phyloP scores from a whole-genome alignment of 2,113 vertebrate species.

The Archocentrus centrarchus region DNA sequence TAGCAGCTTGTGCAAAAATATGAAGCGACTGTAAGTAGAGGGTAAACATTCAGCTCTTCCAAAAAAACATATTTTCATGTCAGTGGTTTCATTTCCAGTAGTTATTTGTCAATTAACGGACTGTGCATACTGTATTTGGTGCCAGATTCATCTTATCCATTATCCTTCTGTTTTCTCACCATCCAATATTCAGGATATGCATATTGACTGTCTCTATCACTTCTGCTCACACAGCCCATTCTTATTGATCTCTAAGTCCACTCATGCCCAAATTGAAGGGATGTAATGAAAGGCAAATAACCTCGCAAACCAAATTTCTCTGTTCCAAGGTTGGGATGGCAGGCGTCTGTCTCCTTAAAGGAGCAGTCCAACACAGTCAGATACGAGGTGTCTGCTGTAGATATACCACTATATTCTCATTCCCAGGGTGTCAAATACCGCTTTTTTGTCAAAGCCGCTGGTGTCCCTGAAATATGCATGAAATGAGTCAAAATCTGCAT shows the following conservation, averaged over 20 bases:
- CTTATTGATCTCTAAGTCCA: conserved; percentile 10
- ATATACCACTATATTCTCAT: neutral
- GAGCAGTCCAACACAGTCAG: neutral
- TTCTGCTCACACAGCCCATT: conserved; percentile 17
- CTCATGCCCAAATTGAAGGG: conserved; percentile 3
- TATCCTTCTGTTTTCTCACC: conserved; percentile 36
- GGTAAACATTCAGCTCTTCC: neutral
- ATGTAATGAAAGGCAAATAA: conserved; percentile 5
- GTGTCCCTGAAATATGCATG: neutral
- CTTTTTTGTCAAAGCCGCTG: neutral
- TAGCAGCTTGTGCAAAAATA: conserved; percentile 8
- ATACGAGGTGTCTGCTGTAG: no score
- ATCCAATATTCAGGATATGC: conserved; percentile 59
- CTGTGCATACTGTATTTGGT: conserved; percentile 20
- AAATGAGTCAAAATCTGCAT: neutral
- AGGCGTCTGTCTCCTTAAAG: neutral
- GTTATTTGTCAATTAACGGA: conserved; percentile 38
- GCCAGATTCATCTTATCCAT: conserved; percentile 28
- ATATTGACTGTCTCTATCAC: conserved; percentile 40
- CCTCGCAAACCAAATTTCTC: neutral
- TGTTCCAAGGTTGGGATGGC: neutral
- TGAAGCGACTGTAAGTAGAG: neutral
- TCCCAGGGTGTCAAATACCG: neutral
- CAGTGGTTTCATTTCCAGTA: conserved; percentile 18
- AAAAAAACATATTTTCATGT: conserved; percentile 19